These are phyloP conservation scores for Heterochromis multidens DNA, from an alignment of 2,113 vertebrate species.

Conservation along the genomic window DNA sequence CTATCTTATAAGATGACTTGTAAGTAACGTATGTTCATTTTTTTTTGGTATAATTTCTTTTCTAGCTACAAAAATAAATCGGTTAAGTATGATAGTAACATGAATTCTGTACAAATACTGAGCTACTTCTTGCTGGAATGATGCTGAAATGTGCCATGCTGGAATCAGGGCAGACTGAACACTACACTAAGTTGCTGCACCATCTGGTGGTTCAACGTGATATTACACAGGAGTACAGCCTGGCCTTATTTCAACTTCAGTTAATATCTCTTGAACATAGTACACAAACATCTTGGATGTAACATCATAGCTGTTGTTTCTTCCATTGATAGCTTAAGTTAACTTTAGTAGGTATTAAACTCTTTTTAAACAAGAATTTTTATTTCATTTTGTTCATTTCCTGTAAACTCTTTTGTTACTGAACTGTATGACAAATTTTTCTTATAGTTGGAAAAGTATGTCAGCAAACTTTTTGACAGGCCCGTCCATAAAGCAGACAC, in stretches of 20 bases:
- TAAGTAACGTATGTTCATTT: accelerated
- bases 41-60: neutral
- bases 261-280: neutral
- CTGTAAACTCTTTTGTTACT: too few relatives aligned
- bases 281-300: neutral
- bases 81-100: neutral
- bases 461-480: neutral
- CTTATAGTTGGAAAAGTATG: too few relatives aligned
- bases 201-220: neutral
- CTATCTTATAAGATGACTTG: neutral
- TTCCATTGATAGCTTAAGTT: neutral
- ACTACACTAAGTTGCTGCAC: accelerated
- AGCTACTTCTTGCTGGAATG: too few relatives aligned
- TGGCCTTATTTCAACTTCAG: neutral
- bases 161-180: neutral
- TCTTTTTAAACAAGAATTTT: neutral
- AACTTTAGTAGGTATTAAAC: neutral
- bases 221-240: neutral
- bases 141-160: too few relatives aligned
- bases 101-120: neutral
- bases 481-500: neutral
- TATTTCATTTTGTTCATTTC: neutral
- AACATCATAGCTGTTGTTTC: neutral
- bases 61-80: neutral
- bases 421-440: too few relatives aligned